These are phyloP conservation scores for Pholis gunnellus DNA, from an alignment of 2,113 vertebrate genomes.

Conservation along the genomic window DNA sequence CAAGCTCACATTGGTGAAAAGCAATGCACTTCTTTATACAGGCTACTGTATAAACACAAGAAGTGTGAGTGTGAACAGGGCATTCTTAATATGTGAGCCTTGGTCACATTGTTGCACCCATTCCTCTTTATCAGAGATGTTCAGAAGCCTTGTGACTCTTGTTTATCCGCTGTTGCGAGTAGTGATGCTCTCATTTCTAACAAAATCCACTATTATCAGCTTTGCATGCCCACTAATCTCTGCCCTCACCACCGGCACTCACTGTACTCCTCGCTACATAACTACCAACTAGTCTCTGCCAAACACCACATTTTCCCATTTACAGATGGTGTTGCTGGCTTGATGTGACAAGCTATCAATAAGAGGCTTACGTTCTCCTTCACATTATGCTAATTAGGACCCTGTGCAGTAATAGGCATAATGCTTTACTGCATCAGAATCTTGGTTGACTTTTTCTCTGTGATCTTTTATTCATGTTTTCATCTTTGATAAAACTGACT, in stretches of 20 bases:
- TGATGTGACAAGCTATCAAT: slow-evolving; percentile 42
- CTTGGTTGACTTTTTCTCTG: not conserved
- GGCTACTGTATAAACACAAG: not conserved
- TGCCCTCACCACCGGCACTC: slow-evolving; percentile 14
- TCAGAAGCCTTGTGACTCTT: slow-evolving; percentile 17
- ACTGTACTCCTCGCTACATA: slow-evolving; percentile 18
- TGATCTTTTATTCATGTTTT: not conserved
- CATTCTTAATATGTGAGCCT: not conserved
- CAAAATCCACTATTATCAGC: slow-evolving; percentile 58
- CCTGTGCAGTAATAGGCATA: slow-evolving; percentile 2
- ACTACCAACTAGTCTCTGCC: slow-evolving; percentile 24
- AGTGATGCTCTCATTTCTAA: slow-evolving; percentile 31
- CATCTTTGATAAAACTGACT: not conserved
- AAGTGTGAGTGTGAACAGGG: not conserved
- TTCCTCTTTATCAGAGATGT: slow-evolving; percentile 23
- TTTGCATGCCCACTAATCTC: slow-evolving; percentile 46
- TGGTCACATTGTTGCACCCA: not conserved
- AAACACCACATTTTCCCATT: slow-evolving; percentile 49
- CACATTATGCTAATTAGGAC: slow-evolving; percentile 48
- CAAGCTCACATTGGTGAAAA: not conserved
- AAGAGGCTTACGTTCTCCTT: slow-evolving; percentile 53
- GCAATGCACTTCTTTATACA: not conserved
- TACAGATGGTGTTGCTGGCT: slow-evolving; percentile 54
- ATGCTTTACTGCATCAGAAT: not conserved
- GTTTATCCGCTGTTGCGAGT: slow-evolving; percentile 40